phyloP scores from a whole-genome alignment of 2,797 vertebrate species.

The Monodelphis domestica region DNA sequence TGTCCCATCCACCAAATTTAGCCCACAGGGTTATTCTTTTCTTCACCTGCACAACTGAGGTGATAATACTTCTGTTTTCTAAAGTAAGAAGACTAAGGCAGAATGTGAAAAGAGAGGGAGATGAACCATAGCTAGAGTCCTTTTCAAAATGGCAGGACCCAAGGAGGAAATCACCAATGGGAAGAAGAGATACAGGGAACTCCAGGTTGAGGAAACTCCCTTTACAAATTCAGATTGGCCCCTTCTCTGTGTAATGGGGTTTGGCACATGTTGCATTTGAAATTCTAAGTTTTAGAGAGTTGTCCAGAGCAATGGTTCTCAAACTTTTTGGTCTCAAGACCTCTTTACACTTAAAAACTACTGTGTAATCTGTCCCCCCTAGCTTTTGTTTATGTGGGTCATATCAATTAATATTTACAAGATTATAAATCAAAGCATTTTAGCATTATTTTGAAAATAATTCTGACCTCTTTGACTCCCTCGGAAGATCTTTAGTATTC shows the following conservation, averaged over 20 bases:
- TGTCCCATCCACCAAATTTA: background rate
- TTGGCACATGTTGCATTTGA: background rate
- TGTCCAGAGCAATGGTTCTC: background rate
- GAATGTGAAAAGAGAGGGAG: background rate
- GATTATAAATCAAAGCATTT: background rate
- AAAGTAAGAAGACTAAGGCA: slow-evolving; percentile 1
- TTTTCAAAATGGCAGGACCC: background rate
- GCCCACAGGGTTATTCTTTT: background rate
- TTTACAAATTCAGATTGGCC: background rate
- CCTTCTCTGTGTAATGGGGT: background rate
- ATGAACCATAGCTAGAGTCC: background rate
- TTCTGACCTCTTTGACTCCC: background rate
- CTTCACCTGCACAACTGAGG: background rate
- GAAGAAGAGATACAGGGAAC: background rate
- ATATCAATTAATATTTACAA: background rate
- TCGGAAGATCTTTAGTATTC: background rate
- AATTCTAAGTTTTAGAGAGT: background rate
- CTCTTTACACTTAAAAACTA: background rate
- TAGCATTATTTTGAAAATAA: background rate
- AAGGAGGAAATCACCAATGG: background rate
- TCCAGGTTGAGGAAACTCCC: background rate
- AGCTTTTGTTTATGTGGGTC: background rate
- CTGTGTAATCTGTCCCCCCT: background rate
- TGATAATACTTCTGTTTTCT: background rate
- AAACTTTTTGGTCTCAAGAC: background rate